These are phyloP conservation scores for Eucera pruinosa DNA, from an alignment of 2,888 invertebrate genomes.

Conservation along the genomic window DNA sequence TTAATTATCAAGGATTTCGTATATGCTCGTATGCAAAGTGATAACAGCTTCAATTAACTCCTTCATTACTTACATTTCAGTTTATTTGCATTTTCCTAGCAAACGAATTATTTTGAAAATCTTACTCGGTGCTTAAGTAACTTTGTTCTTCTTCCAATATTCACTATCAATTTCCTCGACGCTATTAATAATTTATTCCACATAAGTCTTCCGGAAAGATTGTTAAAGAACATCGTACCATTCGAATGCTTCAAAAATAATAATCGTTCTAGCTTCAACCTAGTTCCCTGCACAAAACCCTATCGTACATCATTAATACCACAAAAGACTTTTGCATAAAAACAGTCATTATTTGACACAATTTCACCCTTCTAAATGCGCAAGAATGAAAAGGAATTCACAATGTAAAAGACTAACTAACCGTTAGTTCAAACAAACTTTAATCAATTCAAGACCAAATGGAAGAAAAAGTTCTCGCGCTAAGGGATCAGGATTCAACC, in stretches of 20 bases:
- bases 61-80: neutral
- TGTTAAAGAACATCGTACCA: no score
- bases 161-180: neutral
- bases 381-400: neutral
- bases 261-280: no score
- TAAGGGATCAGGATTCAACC: neutral
- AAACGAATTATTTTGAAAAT: neutral
- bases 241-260: no score
- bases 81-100: neutral
- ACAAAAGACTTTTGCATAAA: neutral
- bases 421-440: slow-evolving; percentile 4
- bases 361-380: neutral
- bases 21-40: neutral
- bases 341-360: neutral
- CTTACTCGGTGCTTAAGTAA: no score
- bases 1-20: neutral
- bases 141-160: no score
- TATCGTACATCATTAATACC: no score
- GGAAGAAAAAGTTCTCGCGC: neutral
- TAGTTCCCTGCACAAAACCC: no score
- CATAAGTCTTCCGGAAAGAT: no score
- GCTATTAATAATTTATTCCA: neutral
- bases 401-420: neutral
- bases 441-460: neutral
- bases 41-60: slow-evolving; percentile 5